Evolutionary conservation across 2,797 vertebrate species (phyloP).

Genomic region (Vireo griseus): DNA sequence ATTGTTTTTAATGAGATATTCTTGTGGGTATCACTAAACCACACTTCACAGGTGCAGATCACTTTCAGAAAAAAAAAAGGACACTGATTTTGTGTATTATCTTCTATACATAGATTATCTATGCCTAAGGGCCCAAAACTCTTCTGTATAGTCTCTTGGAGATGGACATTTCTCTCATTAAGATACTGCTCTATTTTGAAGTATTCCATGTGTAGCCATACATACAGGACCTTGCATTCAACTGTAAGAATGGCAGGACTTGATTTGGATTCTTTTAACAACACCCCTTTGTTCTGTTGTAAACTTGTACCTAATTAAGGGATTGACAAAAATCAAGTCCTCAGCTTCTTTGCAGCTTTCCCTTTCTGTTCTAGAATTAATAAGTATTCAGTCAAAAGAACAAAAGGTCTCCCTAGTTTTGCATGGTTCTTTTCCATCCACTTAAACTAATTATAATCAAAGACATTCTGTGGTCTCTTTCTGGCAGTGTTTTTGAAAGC

Average conservation of each 20-base stretch:
- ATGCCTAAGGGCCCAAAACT: background rate
- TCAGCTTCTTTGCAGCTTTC: background rate
- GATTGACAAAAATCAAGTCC: background rate
- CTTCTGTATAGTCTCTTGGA: background rate
- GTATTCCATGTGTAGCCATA: background rate
- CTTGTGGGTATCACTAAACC: background rate
- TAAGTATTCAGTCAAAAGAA: background rate
- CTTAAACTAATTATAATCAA: background rate
- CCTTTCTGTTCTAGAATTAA: background rate
- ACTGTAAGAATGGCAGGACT: background rate
- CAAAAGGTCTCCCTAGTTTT: background rate
- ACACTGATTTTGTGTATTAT: background rate
- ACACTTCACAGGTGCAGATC: background rate
- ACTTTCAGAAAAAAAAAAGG: background rate
- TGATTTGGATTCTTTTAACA: background rate
- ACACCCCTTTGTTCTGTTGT: background rate
- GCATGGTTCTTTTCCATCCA: background rate
- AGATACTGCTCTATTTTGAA: background rate
- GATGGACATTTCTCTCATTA: background rate
- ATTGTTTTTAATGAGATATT: background rate
- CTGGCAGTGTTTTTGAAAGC: background rate
- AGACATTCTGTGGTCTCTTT: background rate
- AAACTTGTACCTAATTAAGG: background rate
- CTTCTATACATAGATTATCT: background rate
- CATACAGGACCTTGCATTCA: background rate